Conservation (phyloP, 2,797 vertebrate genomes). For the Lepus oiostolus region DNA sequence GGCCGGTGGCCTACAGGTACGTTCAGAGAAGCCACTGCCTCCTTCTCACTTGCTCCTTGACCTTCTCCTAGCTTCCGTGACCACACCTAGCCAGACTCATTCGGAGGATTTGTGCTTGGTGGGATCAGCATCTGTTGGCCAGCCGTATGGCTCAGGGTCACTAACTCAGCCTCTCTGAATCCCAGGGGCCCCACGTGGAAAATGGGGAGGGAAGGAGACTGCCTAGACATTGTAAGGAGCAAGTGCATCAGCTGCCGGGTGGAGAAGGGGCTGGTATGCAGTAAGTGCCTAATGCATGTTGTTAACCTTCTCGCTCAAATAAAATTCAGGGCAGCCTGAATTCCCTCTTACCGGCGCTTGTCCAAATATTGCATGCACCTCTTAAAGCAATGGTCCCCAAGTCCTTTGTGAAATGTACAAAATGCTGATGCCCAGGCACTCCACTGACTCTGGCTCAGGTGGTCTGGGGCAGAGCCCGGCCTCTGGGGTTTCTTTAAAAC, state of each 20-base stretch:
- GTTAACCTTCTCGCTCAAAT: not conserved
- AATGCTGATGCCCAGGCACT: not conserved
- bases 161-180: not conserved
- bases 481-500: accelerated
- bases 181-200: not conserved
- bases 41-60: accelerated
- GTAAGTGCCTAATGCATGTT: not conserved
- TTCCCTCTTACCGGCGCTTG: not conserved
- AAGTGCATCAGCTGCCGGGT: not conserved
- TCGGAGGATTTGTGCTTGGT: accelerated
- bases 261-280: too few relatives aligned
- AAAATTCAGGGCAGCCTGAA: not conserved
- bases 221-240: too few relatives aligned
- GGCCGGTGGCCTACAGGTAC: conserved; percentile 1
- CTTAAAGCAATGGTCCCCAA: not conserved
- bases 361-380: not conserved
- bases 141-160: not conserved
- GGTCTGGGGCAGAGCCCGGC: not conserved
- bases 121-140: not conserved
- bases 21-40: not conserved
- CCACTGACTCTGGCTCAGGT: not conserved
- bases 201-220: too few relatives aligned
- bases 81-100: not conserved
- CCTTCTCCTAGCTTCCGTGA: not conserved
- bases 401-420: not conserved